Evolutionary conservation across 2,888 invertebrate genomes (phyloP), one percentile per base, ranked within the genome.

Genomic region (Pocota personata): DNA sequence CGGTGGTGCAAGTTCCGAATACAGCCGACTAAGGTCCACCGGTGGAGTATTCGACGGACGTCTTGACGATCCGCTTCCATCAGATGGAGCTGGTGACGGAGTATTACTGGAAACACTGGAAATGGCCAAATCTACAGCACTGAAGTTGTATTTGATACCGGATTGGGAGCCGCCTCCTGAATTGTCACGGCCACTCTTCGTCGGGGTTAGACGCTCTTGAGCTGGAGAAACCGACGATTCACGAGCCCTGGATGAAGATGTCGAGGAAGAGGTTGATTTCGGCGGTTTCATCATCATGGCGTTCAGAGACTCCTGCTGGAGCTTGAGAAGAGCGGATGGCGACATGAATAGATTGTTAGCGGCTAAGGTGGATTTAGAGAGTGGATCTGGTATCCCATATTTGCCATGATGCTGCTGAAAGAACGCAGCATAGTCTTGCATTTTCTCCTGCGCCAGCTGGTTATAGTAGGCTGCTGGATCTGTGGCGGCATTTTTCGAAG

Each of bases 331-430:
- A 16, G 92, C 90, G 37, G 95, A 95, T 16, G 96, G 96, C 6
- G 96, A 95, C 88, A 97, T 93, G 88, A 96, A 97, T 94, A 97
- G 95, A 90, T 96, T 97, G 89, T 96, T 96, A 0, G 96, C 95
- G 7, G 95, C 95, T 87, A 96, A 92, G 30, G 96, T 95, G 10
- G 95, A 95, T 89, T 96, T 96, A 0, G 96, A 95, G 93, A 97
- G 94, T 0, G 96, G 96, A 91, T 97, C 97, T 0, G 96, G 95
- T 88, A 96, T 94, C 4, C 91, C 90, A 77, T 91, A 90, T 89
- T 92, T 92, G 77, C 91, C 92, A 69, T 90, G 90, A 62, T 90
- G 91, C 87, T 91, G 94, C 93, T 87, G 94, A 90, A 87, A 94
- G 91, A 83, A 94, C 46, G 88, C 93, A 86, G 87, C 93, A 91